phyloP scores from a whole-genome alignment of 2,797 vertebrate genomes.

The Garrulus glandarius region DNA sequence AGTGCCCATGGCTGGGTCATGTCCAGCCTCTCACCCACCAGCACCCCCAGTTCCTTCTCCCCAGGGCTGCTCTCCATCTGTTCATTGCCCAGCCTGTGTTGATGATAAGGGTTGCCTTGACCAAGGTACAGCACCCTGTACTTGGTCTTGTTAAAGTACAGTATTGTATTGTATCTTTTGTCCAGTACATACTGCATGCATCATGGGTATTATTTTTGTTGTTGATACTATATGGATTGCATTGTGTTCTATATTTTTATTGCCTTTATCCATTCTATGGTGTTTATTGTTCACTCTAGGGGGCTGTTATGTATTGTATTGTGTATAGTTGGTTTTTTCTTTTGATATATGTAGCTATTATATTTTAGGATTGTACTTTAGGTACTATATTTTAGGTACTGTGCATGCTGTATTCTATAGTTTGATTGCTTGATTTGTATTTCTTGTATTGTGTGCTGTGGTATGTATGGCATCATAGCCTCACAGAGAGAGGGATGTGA shows the following conservation, averaged over 20 bases:
- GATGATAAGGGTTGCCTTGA: accelerated
- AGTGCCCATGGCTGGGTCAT: not conserved
- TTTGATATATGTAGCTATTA: not conserved
- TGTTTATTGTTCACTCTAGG: not conserved
- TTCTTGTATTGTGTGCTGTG: not conserved
- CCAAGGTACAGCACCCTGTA: not conserved
- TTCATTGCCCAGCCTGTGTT: accelerated
- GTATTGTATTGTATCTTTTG: not conserved
- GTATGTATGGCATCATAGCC: too few species aligned
- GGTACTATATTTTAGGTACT: not conserved
- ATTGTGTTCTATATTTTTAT: not conserved
- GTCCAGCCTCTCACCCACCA: not conserved
- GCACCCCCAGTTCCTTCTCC: not conserved
- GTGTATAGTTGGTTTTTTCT: not conserved
- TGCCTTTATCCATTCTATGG: not conserved
- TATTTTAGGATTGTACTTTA: not conserved
- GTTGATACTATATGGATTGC: not conserved
- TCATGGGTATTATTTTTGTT: not conserved
- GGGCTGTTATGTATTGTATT: not conserved
- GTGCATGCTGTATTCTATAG: not conserved
- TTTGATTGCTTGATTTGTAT: not conserved
- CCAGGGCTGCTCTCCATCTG: accelerated
- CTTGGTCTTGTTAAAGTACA: not conserved
- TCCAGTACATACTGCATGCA: too few species aligned
- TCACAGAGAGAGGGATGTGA: not conserved